Evolutionary conservation across 2,113 vertebrate species (phyloP), one percentile per base, ranked within the genome.

Genomic region (Lepus europaeus): DNA sequence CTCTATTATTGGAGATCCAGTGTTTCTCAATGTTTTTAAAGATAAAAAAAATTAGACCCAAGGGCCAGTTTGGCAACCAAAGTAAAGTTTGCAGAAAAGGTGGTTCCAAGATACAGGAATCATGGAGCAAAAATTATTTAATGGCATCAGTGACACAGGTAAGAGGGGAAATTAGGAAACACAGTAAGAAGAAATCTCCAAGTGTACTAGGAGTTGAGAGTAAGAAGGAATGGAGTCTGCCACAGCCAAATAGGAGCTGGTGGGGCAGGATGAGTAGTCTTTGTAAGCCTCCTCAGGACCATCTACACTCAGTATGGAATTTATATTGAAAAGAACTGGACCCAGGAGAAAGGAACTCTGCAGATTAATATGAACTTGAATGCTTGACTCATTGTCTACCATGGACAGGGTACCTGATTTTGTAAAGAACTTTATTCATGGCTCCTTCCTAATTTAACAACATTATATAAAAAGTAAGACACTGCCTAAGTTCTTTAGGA

Each of bases 181-280:
- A 56, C 20, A 45, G 9, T 66, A 73, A 64, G 10, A 23, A 63
- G 8, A 92, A 45, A 16, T 3, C 22, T 10, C 36, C 3, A 69
- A 9, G 13, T 19, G 8, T 45, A 33, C 20, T 56, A 10, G n/a
- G 33, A 78, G 5, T 45, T 45, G 8, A 88, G 23, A 29, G 10
- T 76, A 61, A 51, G 64, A 49, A 81, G 76, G 31, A 77, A 53
- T 79, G 25, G 73, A n/a, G 27, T 31, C 13, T 66, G 22, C 7
- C 12, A 82, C 1, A 16, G 64, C 78, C n/a, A 77, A 69, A 17
- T 93, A 92, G 23, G 22, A 89, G 6, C 1, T 10, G 31, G 9
- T 66, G 2, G 14, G 5, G 39, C 59, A 5, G 74, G 27, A 9
- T 51, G 13, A 80, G 1, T 1, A 29, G 1, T 39, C 2, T 0